Base-by-base conservation (phyloP, 2,888 invertebrate species). In the Yponomeuta cagnagella region DNA sequence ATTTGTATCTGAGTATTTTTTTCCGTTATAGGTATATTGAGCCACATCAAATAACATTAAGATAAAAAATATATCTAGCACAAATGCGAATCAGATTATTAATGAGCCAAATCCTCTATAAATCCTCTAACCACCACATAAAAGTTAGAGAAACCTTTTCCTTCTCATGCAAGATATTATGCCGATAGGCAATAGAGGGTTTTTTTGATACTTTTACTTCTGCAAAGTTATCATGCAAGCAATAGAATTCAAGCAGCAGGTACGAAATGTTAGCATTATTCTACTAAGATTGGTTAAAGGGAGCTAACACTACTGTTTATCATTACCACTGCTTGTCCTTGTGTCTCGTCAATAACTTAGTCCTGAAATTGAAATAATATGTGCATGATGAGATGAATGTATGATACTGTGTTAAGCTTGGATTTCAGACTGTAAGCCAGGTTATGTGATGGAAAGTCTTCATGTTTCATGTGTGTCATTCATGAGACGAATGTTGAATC, bases 301-400 rank as follows among this genome's bases (percentile, higher is more conserved):
- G 15, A 58, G 52, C 52, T 58, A 58, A 58, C 52, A 58, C 52
- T 58, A 12, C 6, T 58, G 2, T 12, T 15, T 64, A 63, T 72
- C 48, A 82, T 96, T 96, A 96, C 96, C 96, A 96, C 95, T 95
- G 95, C 84, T 95, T 95, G 93, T 96, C 96, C 94, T 94, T 95
- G 94, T 95, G 96, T 93, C 96, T 95, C 90, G 95, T 95, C 94
- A 96, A 95, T 91, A 95, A 94, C 94, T 96, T 96, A 93, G 96
- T 96, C 95, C 96, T 96, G 96, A 90, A 96, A 96, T 93, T 91
- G 86, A 92, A 93, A 92, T 58, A 58, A 58, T 88, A 82, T 87
- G 90, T 90, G 89, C 90, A 89, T 86, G 83, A 87, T 90, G 90
- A 86, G 84, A 92, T 89, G 89, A 84, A 77, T 83, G 80, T 76